Percentiles rank a stretch among this genome's conserved stretches.
Conservation (phyloP, 2,888 invertebrate genomes). For the Rapana venosa region DNA sequence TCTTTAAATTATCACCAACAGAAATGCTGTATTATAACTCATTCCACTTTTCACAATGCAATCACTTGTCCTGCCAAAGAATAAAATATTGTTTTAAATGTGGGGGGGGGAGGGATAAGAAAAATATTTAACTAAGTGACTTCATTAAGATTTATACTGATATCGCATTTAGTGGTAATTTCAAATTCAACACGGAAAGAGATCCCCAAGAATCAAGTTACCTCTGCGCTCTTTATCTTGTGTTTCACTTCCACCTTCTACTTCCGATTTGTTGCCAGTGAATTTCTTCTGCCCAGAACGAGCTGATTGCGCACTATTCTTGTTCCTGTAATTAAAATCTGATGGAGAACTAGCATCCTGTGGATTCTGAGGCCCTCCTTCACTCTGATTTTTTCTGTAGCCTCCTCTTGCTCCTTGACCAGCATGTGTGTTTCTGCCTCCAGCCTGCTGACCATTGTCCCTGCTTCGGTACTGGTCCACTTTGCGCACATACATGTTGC, state of each 20-base stretch:
- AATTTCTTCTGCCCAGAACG: conserved; percentile 4
- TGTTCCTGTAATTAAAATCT: background rate
- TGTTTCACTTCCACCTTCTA: background rate
- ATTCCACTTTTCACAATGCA: background rate
- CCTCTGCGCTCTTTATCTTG: conserved; percentile 54
- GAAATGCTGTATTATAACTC: too few relatives aligned
- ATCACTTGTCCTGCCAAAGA: background rate
- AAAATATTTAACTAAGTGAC: too few relatives aligned
- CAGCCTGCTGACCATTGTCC: background rate
- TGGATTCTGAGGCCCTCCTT: background rate
- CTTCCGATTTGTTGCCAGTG: conserved; percentile 15
- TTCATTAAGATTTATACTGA: background rate
- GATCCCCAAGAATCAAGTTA: conserved; percentile 8
- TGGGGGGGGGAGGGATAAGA: too few relatives aligned
- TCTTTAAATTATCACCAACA: too few relatives aligned
- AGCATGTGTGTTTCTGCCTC: background rate
- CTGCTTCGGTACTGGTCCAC: conserved; percentile 16
- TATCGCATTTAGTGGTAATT: background rate
- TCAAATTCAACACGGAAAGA: background rate
- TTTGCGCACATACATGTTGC: conserved; percentile 28
- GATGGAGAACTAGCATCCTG: background rate
- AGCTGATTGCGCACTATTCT: background rate
- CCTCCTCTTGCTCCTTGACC: conserved; percentile 4
- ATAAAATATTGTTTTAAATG: too few relatives aligned
- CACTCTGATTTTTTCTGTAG: background rate